These are phyloP conservation scores for Chitala chitala DNA, from an alignment of 2,113 vertebrate genomes.

Conservation along the genomic window DNA sequence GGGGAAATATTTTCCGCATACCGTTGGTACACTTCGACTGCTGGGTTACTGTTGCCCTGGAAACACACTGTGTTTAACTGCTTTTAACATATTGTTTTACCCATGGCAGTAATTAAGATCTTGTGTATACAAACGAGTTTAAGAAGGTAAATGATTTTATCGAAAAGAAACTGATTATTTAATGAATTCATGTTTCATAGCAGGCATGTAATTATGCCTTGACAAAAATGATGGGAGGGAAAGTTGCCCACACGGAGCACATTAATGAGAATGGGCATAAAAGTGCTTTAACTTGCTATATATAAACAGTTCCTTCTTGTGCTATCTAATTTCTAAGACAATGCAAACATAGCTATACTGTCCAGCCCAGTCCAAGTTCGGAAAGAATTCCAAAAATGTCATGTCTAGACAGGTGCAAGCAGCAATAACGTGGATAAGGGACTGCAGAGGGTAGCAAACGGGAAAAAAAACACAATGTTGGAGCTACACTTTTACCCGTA, in stretches of 20 bases:
- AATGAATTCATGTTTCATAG: neutral
- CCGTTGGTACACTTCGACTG: neutral
- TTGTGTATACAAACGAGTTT: conserved; percentile 43
- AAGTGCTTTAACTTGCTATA: too few species aligned
- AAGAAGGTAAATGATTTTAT: conserved; percentile 30
- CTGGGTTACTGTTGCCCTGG: neutral
- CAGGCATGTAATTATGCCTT: neutral
- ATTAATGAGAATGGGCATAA: neutral
- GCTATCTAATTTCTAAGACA: neutral
- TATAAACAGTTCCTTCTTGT: neutral
- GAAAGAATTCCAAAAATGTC: conserved; percentile 5
- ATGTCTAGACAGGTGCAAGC: conserved; percentile 17
- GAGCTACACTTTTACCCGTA: too few species aligned
- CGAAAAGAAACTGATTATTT: conserved; percentile 29
- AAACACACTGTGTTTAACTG: neutral
- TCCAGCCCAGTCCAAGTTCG: neutral
- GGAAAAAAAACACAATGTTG: neutral
- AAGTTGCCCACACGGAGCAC: neutral
- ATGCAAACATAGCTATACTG: neutral
- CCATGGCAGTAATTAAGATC: conserved; percentile 16
- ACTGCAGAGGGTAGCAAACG: conserved; percentile 13
- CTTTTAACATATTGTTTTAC: neutral
- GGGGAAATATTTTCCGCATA: neutral
- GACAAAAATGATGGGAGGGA: neutral
- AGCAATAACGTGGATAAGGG: conserved; percentile 23